Base-by-base conservation (phyloP, 2,113 vertebrate species). In the Amphilophus citrinellus region DNA sequence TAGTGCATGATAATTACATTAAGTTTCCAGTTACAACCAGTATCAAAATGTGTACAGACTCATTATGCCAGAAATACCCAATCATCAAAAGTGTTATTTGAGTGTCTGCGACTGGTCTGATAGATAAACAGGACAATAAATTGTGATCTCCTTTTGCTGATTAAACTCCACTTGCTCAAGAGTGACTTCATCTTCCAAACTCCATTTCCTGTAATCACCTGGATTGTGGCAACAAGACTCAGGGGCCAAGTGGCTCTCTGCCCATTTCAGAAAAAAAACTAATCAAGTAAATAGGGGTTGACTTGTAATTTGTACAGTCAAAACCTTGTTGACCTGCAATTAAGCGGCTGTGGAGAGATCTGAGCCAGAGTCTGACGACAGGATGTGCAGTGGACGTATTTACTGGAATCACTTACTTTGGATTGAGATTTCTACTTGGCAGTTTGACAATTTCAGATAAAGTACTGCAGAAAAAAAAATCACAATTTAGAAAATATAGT, bases 231-330 rank as follows among this genome's bases (percentile, higher is more conserved):
- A 82, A 78, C 78, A 15, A 27, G 57, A 61, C 30, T 66, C 11
- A 20, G 73, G 79, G 86, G 82, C 61, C 83, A 89, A 83, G 83
- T 86, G 86, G 77, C 87, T 37, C 44, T 50, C 44, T 84, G 71
- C 88, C 91, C 80, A n/a, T 13, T 42, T 30, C 15, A 84, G 61
- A 77, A 62, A 84, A 68, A 39, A 39, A 84, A 73, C 79, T 82
- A 81, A 91, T 91, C 80, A 91, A 62, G 82, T 79, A 91, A 92
- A 91, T 91, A 79, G 80, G 56, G 62, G 61, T 50, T 85, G 84
- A 89, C 84, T 86, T 87, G 81, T 83, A 79, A 92, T 91, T 91
- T 88, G 86, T 88, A 44, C 76, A 68, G 83, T 88, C 84, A 86
- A 75, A 91, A 82, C 84, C 83, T 76, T 10, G 42, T 61, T 87